Base-by-base conservation (phyloP, 2,888 invertebrate genomes). In the Phragmatobia fuliginosa region DNA sequence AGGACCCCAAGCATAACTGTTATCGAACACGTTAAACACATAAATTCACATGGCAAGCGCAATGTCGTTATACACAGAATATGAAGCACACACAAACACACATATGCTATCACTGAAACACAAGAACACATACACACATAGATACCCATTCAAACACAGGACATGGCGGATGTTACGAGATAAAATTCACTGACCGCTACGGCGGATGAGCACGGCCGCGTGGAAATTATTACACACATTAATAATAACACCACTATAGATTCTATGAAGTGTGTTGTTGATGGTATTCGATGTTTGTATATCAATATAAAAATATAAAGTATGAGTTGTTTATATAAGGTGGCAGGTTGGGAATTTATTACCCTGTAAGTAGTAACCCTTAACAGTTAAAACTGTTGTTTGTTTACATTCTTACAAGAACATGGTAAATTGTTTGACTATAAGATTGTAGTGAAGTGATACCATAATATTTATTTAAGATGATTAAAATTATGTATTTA, bases 141-240 rank as follows among this genome's bases (percentile, higher is more conserved):
- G 6, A 49, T 28, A 28, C 28, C 33, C 56, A 66, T 21, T 36
- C 56, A 33, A 45, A 49, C 8, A 59, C 32, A 63, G 49, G 36
- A 59, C 60, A 52, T 16, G 38, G 72, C 79, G 81, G 79, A 81
- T 63, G 72, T 73, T 64, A 67, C 25, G 79, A 81, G 86, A 85
- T 85, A 83, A 83, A 84, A 83, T 73, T 75, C 75, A 72, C 72
- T 76, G 69, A 60, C 75, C 76, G 80, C 66, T 71, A 77, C 72
- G 70, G 74, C 83, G 78, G 85, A 81, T 81, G 77, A 74, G 64
- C 80, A 73, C 61, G 64, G 62, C 58, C 68, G 59, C 65, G 18
- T 68, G 61, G 69, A 78, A 82, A 77, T 81, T 77, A 79, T 76
- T 70, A 77, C 74, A 72, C 41, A 56, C 77, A 80, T 81, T 83